These are phyloP conservation scores for Homalodisca vitripennis DNA, from an alignment of 1,140 invertebrate species.

Conservation along the genomic window DNA sequence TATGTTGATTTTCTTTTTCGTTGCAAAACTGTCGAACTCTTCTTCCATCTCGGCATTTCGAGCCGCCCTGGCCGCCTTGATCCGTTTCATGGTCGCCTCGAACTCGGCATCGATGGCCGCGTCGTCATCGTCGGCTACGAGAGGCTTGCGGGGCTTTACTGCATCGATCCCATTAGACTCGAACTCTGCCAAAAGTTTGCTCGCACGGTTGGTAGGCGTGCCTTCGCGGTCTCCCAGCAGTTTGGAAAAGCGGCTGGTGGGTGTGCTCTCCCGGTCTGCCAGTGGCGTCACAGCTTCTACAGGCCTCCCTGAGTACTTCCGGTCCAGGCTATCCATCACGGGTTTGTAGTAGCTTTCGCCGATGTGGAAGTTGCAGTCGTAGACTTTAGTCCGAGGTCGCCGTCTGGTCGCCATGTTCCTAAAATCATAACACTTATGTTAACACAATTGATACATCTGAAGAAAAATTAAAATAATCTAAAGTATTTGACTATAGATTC, in stretches of 20 bases:
- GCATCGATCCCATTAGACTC: conserved; percentile 39
- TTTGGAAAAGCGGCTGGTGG: conserved; percentile 17
- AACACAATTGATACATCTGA: no score
- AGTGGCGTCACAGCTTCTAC: conserved; percentile 49
- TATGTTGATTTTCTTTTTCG: conserved; percentile 32
- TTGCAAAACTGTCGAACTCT: conserved; percentile 27
- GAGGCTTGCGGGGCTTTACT: conserved; percentile 28
- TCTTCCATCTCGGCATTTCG: conserved; percentile 30
- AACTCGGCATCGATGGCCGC: conserved; percentile 32
- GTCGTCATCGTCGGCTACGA: conserved; percentile 26
- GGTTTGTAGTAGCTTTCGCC: conserved; percentile 75
- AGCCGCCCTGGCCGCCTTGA: conserved; percentile 22
- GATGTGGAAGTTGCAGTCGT: conserved; percentile 78
- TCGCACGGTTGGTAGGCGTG: conserved; percentile 19
- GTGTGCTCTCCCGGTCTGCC: conserved; percentile 37
- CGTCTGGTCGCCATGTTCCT: conserved; percentile 1
- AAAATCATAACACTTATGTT: no score
- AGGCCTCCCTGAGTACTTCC: conserved; percentile 59
- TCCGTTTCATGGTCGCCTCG: conserved; percentile 33
- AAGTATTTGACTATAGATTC: no score
- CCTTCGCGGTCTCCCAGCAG: conserved; percentile 30
- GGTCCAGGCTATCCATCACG: conserved; percentile 68
- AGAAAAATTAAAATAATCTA: no score
- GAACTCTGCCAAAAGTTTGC: conserved; percentile 40
- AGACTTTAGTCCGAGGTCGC: conserved; percentile 62